Conservation (phyloP, 2,113 vertebrate genomes). For the Bettongia penicillata region DNA sequence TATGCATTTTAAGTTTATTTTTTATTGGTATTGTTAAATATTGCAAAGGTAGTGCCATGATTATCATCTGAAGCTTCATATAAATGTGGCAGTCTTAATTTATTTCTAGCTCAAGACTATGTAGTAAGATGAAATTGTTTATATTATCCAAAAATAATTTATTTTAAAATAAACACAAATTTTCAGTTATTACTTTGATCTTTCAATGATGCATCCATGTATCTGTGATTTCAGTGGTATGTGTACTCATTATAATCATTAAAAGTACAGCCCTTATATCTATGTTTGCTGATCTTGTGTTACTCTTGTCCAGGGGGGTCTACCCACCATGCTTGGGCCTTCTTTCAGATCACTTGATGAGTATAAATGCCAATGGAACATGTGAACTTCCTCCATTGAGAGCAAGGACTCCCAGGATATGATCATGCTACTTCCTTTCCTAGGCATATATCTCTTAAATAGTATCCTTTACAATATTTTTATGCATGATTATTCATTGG, state of each 20-base stretch:
- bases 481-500: not conserved
- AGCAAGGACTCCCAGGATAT: not conserved
- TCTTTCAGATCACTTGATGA: not conserved
- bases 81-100: not conserved
- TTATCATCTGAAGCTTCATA: not conserved
- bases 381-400: not conserved
- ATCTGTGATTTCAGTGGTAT: not conserved
- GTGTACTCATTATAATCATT: not conserved
- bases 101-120: not conserved
- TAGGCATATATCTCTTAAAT: not conserved
- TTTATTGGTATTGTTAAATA: not conserved
- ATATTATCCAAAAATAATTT: not conserved
- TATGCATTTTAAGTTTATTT: not conserved
- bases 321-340: not conserved
- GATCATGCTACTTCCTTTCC: not conserved
- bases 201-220: not conserved
- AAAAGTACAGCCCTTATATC: not conserved
- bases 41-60: not conserved
- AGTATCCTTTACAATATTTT: not conserved
- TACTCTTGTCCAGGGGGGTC: not conserved
- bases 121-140: not conserved
- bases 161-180: not conserved
- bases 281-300: not conserved
- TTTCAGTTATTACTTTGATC: not conserved
- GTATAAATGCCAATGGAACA: not conserved